Base-by-base conservation (phyloP, 2,888 invertebrate genomes). In the Cheilosia grossa region DNA sequence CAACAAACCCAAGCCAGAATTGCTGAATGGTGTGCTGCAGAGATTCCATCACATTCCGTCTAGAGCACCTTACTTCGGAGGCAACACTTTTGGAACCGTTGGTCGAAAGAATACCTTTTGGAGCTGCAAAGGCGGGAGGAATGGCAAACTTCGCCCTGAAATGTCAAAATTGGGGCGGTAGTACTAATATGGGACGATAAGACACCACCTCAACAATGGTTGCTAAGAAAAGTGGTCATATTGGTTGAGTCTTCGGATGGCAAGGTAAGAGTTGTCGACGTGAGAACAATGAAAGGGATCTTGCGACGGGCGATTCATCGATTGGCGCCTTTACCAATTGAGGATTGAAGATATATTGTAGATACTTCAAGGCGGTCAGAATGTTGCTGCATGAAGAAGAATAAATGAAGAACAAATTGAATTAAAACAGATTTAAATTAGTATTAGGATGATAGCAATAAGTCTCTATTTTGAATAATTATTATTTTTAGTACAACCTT, bases 41-140 rank as follows among this genome's bases (percentile, higher is more conserved):
- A 27, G 6, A 27, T 27, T 27, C 6, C 27, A 27, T 27, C 27
- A 27, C 27, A 27, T 27, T 27, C 27, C 27, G 6, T 6, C 27
- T 27, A 27, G 27, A 27, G 6, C 27, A 27, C 27, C 6, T 27
- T 6, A 27, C 27, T 27, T 27, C 27, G 27, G 27, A 27, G 24
- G 4, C 37, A 58, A 15, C 15, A 33, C 4, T 70, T 70, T 15
- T 70, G 69, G 67, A 30, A 13, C 4, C 42, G 56, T 2, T 67
- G 67, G 67, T 67, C 54, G 7, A 49, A 37, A 19, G 69, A 70
- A 24, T 58, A 24, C 4, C 19, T 63, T 6, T 27, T 61, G 44
- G 61, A 61, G 9, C 30, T 42, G 7, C 47, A 58, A 24, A 33
- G n/a, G 15, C 47, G 56, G 13, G 15, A n/a, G 6, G 56, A 69